Base-by-base conservation (phyloP, 2,797 vertebrate genomes). In the Sphenopsis melanotis region DNA sequence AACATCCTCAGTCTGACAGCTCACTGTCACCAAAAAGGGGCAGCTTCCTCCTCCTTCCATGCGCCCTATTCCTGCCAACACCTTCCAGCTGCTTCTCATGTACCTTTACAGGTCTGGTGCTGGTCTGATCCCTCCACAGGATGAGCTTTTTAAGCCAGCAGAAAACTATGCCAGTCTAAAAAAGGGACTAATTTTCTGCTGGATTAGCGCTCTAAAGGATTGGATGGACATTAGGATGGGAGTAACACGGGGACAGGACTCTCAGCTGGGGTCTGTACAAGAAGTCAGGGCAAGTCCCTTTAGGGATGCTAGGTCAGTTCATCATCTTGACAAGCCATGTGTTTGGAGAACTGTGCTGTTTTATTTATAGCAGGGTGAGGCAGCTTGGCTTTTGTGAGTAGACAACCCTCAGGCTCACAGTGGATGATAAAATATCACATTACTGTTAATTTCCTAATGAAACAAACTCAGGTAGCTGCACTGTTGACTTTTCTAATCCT, bases 401-500 rank as follows among this genome's bases (percentile, higher is more conserved):
- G 44, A 32, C 46, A 82, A n/a, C 74, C 74, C 85, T 90, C 85
- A 64, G 85, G 87, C 80, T 95, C 14, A 1, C 83, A 70, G 83
- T 66, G 74, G 78, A 77, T 83, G 86, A 37, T 50, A 47, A 91
- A 94, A 66, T 77, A 88, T 5, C 37, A 36, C 89, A 87, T 91
- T 83, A 88, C 75, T 93, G 85, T 87, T 91, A 47, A 82, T 79
- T 79, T 78, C 75, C 65, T 89, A 89, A 90, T 68, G 92, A 92
- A 95, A 94, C 59, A 96, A 98, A 97, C 97, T 98, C 97, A 98
- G 97, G 98, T 97, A 97, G 96, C 97, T 89, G 90, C 97, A 91
- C 92, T 97, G 86, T 96, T 97, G 94, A 96, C 94, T 97, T 98
- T 97, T 96, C 90, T 97, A 96, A 92, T 91, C 88, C 95, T 92